A percentile compares a stretch with the other conserved stretches of the same genome.
phyloP scores from a whole-genome alignment of 2,797 vertebrate genomes.

The Clangula hyemalis region DNA sequence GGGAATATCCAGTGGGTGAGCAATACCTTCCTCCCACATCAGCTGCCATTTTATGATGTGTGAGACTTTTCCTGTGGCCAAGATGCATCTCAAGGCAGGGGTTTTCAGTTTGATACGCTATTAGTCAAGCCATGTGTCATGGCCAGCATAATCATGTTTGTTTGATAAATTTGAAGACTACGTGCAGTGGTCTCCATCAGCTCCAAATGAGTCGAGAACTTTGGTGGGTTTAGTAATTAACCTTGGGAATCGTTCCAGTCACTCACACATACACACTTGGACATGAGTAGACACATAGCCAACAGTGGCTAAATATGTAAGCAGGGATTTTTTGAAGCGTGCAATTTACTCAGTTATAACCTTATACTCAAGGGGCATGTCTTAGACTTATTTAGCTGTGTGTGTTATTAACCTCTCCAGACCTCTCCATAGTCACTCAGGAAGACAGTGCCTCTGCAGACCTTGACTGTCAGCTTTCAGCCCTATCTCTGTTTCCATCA shows the following conservation, averaged over 20 bases:
- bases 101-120: neutral
- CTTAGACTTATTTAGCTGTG: neutral
- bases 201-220: constrained; percentile 34
- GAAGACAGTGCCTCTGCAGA: neutral
- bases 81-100: neutral
- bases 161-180: constrained; percentile 21
- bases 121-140: constrained; percentile 12
- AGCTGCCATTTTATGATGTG: neutral
- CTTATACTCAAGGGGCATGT: neutral
- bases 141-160: constrained; percentile 37
- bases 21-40: neutral
- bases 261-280: neutral
- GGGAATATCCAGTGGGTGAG: neutral
- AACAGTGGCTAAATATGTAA: constrained; percentile 9
- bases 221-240: constrained; percentile 54
- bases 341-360: constrained; percentile 48
- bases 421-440: neutral
- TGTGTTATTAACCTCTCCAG: constrained; percentile 28
- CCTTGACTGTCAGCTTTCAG: neutral
- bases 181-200: constrained; percentile 10
- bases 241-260: constrained; percentile 34
- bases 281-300: neutral
- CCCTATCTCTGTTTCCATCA: neutral
- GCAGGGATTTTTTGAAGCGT: constrained; percentile 34
- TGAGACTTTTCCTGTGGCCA: neutral